phyloP scores from a whole-genome alignment of 2,113 vertebrate species.

The Paracanthobrama guichenoti region DNA sequence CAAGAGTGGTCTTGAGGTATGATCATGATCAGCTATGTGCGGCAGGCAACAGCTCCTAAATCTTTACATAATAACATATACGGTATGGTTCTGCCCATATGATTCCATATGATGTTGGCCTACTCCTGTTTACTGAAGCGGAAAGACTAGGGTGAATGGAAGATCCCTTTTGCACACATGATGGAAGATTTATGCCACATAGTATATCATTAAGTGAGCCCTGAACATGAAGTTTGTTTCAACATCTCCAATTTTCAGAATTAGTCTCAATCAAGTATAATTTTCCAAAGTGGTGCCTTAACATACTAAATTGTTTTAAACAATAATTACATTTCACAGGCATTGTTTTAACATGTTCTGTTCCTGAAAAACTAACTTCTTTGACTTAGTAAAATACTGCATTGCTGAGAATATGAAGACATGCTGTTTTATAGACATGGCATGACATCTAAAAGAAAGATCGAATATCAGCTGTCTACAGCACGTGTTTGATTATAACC shows the following conservation, averaged over 20 bases:
- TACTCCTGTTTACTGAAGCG: neutral
- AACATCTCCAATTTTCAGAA: constrained; percentile 65
- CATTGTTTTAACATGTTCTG: constrained; percentile 66
- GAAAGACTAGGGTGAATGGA: constrained; percentile 52
- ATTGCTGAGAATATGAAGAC: constrained; percentile 8
- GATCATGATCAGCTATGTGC: constrained; percentile 61
- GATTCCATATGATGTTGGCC: constrained; percentile 41
- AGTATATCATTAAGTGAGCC: constrained; percentile 72
- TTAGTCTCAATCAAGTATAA: constrained; percentile 76
- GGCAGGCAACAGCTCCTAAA: constrained; percentile 46
- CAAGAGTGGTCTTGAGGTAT: constrained; percentile 63
- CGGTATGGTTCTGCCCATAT: constrained; percentile 51
- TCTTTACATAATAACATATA: constrained; percentile 49
- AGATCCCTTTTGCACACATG: constrained; percentile 57
- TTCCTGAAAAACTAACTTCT: constrained; percentile 58
- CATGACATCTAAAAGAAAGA: constrained; percentile 22
- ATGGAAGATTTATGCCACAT: constrained; percentile 63
- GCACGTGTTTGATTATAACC: constrained; percentile 22
- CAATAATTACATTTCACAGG: constrained; percentile 68
- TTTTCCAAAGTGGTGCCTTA: constrained; percentile 76
- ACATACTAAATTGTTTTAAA: constrained; percentile 55
- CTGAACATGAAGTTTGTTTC: constrained; percentile 62
- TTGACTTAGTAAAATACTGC: constrained; percentile 49
- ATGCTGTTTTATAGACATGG: constrained; percentile 13
- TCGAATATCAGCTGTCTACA: constrained; percentile 13